Conservation (phyloP, 2,888 invertebrate genomes). For the Frankliniella intonsa region DNA sequence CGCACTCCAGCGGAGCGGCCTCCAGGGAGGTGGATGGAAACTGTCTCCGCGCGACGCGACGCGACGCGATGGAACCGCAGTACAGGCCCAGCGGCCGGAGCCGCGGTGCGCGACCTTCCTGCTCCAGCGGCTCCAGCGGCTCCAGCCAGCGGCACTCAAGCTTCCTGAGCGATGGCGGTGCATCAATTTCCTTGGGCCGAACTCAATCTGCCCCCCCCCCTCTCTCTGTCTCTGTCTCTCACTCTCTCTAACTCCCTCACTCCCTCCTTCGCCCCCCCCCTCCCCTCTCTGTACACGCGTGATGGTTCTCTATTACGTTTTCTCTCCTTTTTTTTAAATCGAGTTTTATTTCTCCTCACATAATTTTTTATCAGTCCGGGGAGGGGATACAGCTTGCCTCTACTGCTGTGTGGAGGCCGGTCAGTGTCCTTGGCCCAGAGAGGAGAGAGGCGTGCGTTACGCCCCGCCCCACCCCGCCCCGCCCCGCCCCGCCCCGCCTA, state of each 20-base stretch:
- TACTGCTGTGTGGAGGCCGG: too few relatives aligned
- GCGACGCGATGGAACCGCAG: not conserved
- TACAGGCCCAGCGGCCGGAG: not conserved
- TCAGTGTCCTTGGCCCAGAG: not conserved
- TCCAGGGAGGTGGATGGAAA: not conserved
- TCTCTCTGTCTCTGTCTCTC: not conserved
- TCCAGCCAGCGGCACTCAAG: too few relatives aligned
- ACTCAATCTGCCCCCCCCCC: not conserved
- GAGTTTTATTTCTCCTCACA: not conserved
- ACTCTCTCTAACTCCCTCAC: not conserved
- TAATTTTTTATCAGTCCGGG: not conserved
- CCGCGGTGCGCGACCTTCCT: not conserved
- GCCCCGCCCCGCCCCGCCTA: too few relatives aligned
- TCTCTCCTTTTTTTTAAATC: not conserved
- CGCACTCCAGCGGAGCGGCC: not conserved
- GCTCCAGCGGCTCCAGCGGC: conserved; percentile 11
- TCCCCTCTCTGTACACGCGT: not conserved
- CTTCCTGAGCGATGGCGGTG: not conserved
- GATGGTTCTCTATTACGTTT: not conserved
- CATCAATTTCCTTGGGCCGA: too few relatives aligned
- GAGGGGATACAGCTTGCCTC: not conserved
- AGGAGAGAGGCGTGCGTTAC: not conserved
- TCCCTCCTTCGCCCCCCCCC: not conserved
- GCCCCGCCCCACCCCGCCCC: too few relatives aligned
- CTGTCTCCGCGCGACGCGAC: not conserved